Percentiles rank a stretch among this genome's conserved stretches.
Conservation (phyloP, 2,888 invertebrate genomes). For the Phengaris arion region DNA sequence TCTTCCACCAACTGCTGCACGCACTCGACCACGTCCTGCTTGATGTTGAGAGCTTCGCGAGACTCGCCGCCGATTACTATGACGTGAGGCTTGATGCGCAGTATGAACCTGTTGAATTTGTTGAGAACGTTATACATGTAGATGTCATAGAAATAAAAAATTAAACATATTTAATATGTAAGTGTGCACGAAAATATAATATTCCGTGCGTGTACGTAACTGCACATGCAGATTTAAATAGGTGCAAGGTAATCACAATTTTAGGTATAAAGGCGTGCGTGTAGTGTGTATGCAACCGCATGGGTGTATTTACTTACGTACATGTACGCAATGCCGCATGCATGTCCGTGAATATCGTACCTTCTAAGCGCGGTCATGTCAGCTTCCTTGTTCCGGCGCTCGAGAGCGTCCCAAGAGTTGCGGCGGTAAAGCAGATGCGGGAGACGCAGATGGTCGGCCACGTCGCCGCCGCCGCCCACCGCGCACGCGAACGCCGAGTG, state of each 20-base stretch:
- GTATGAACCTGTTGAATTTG: constrained; percentile 93
- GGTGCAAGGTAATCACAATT: too few relatives aligned
- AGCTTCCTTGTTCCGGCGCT: constrained; percentile 65
- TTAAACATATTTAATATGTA: too few relatives aligned
- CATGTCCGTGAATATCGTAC: constrained; percentile 42
- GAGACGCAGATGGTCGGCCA: constrained; percentile 93
- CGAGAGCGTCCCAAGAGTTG: constrained; percentile 77
- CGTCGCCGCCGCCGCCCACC: constrained; percentile 93
- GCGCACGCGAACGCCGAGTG: constrained; percentile 94
- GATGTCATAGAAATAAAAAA: too few relatives aligned
- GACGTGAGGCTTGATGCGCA: constrained; percentile 95
- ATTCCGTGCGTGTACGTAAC: too few relatives aligned
- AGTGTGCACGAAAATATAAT: too few relatives aligned
- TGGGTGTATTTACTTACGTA: too few relatives aligned
- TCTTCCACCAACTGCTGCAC: constrained; percentile 87
- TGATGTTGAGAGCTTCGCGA: constrained; percentile 89
- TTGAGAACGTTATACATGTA: not conserved
- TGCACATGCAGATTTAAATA: too few relatives aligned
- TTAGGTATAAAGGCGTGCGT: too few relatives aligned
- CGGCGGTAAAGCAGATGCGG: constrained; percentile 91
- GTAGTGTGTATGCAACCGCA: too few relatives aligned
- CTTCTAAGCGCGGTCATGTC: constrained; percentile 67
- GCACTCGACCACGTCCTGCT: constrained; percentile 87
- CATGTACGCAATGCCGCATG: too few relatives aligned
- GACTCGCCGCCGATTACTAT: constrained; percentile 95